A percentile compares a stretch with the other conserved stretches of the same genome.
These are phyloP conservation scores for Cydia strobilella DNA, from an alignment of 1,140 invertebrate species.

Conservation along the genomic window DNA sequence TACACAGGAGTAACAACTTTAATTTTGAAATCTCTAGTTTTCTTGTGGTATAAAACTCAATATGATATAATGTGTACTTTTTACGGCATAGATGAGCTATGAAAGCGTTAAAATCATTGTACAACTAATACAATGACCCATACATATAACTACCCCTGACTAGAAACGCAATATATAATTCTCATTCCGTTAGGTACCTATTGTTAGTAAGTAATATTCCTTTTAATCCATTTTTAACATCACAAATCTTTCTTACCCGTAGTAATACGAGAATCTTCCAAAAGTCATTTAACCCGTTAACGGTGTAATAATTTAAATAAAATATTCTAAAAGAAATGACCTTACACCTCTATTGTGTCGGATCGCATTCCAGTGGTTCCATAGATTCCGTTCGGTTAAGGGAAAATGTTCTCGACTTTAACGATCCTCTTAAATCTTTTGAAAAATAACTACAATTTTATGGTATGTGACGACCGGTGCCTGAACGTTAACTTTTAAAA, in stretches of 20 bases:
- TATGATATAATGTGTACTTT: too few species aligned
- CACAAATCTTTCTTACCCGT: not conserved
- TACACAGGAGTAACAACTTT: too few species aligned
- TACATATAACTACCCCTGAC: too few species aligned
- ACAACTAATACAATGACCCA: too few species aligned
- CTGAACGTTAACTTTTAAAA: not conserved
- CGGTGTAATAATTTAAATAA: slow-evolving; percentile 20
- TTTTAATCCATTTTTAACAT: not conserved
- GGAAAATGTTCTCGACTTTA: slow-evolving; percentile 6
- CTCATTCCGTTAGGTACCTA: too few species aligned
- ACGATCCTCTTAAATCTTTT: slow-evolving; percentile 8
- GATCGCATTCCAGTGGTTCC: not conserved
- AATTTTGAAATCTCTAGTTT: too few species aligned
- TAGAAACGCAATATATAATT: too few species aligned
- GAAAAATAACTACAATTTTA: not conserved
- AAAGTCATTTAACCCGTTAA: not conserved
- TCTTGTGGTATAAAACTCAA: too few species aligned
- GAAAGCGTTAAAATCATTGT: too few species aligned
- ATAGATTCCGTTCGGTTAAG: not conserved
- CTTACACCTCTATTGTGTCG: slow-evolving; percentile 27
- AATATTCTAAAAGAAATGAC: slow-evolving; percentile 22
- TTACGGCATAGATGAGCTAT: too few species aligned
- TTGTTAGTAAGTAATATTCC: too few species aligned
- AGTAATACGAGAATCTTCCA: not conserved
- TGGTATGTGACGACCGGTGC: not conserved